Percentiles rank a stretch among this genome's conserved stretches.
Conservation (phyloP, 2,113 vertebrate species). For the Pygoscelis adeliae region DNA sequence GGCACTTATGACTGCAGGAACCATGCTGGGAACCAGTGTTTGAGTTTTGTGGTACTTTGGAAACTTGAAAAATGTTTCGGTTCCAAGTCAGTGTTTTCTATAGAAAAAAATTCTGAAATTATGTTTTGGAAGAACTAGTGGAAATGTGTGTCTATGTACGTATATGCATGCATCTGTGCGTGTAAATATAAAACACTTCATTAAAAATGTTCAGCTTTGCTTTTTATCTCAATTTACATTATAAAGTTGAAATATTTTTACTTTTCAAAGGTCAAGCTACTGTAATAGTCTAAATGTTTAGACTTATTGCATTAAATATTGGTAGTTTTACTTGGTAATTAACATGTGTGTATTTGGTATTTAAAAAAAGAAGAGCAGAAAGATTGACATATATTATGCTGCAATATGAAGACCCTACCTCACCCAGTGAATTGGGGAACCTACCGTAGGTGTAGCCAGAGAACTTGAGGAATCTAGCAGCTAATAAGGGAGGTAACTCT, state of each 20-base stretch:
- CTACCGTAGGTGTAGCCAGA: background rate
- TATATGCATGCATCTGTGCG: fast-evolving
- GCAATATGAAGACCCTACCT: background rate
- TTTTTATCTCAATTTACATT: background rate
- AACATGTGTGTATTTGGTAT: background rate
- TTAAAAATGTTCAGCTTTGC: background rate
- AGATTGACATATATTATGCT: background rate
- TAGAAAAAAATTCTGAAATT: background rate
- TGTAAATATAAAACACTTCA: background rate
- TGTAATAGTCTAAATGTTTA: background rate
- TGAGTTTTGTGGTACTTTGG: background rate
- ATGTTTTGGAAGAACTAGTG: background rate
- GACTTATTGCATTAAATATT: background rate
- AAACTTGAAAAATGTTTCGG: background rate
- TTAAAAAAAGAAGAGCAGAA: background rate
- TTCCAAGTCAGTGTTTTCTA: background rate
- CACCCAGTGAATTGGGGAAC: background rate
- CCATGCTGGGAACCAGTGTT: background rate
- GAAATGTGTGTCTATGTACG: background rate
- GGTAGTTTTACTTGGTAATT: background rate
- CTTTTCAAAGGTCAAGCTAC: background rate
- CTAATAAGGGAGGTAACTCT: background rate
- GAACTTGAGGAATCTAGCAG: background rate
- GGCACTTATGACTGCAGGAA: background rate
- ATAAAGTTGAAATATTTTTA: background rate